Conservation (phyloP, 2,797 vertebrate genomes). For the Sphaeramia orbicularis region DNA sequence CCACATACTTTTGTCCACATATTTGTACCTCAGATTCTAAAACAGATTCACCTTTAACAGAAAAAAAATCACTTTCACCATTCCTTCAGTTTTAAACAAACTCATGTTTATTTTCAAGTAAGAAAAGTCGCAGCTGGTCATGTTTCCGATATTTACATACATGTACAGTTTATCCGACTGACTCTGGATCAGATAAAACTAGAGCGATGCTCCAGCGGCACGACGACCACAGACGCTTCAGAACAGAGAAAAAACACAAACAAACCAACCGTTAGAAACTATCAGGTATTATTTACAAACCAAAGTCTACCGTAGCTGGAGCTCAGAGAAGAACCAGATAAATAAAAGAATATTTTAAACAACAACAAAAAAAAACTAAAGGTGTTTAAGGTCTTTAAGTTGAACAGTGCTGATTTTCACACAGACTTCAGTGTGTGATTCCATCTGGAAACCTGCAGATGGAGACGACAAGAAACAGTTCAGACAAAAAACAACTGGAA, state of each 20-base stretch:
- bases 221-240: neutral
- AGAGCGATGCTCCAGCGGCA: neutral
- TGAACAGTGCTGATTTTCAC: conserved; percentile 4
- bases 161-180: conserved; percentile 45
- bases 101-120: conserved; percentile 54
- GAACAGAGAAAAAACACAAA: conserved; percentile 1
- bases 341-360: conserved; percentile 18
- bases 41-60: too few species aligned
- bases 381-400: conserved; percentile 3
- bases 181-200: conserved; percentile 11
- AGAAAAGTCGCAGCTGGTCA: conserved; percentile 46
- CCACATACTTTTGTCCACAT: too few species aligned
- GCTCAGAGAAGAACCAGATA: conserved; percentile 12
- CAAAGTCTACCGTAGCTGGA: neutral
- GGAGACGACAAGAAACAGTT: neutral
- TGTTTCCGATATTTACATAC: conserved; percentile 55
- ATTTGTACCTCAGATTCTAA: too few species aligned
- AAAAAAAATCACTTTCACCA: too few species aligned
- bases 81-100: conserved; percentile 19
- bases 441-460: conserved; percentile 11
- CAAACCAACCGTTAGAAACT: conserved; percentile 8
- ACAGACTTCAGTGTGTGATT: conserved; percentile 4
- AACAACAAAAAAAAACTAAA: conserved; percentile 11
- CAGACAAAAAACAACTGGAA: too few species aligned
- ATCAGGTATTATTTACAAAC: conserved; percentile 35